Evolutionary conservation across 2,113 vertebrate species (phyloP).

Genomic region (Takifugu flavidus): DNA sequence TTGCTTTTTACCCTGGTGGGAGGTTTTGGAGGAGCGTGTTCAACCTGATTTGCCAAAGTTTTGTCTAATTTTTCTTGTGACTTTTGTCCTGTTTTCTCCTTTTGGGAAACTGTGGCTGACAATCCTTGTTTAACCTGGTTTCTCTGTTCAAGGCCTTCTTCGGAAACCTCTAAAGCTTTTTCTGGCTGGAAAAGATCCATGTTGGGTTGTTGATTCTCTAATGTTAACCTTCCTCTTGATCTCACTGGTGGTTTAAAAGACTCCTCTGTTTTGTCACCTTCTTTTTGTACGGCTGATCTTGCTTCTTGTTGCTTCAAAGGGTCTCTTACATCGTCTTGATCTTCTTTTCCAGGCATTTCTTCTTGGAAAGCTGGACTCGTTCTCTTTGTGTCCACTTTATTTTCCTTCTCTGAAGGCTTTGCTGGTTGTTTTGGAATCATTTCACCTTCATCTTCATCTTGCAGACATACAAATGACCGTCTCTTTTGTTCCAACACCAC

Average conservation of each 20-base stretch:
- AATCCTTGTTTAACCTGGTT: background rate
- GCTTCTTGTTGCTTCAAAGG: constrained; percentile 1
- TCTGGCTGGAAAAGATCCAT: constrained; percentile 4
- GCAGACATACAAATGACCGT: background rate
- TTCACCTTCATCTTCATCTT: background rate
- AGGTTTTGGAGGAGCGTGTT: constrained; percentile 36
- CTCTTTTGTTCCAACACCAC: background rate
- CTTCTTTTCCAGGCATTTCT: constrained; percentile 19
- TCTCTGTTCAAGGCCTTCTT: constrained; percentile 11
- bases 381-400: background rate
- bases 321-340: constrained; percentile 12
- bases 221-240: constrained; percentile 34
- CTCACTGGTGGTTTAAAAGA: constrained; percentile 42
- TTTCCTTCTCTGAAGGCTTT: background rate
- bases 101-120: constrained; percentile 5
- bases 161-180: constrained; percentile 17
- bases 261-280: constrained; percentile 26
- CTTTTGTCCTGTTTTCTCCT: constrained; percentile 12
- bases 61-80: constrained; percentile 13
- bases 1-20: constrained; percentile 58
- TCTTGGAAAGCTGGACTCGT: constrained; percentile 11
- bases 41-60: constrained; percentile 6
- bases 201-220: background rate
- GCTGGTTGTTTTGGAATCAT: background rate
- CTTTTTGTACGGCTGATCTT: constrained; percentile 3